Conservation (phyloP, 2,113 vertebrate species). For the Chloropsis hardwickii region DNA sequence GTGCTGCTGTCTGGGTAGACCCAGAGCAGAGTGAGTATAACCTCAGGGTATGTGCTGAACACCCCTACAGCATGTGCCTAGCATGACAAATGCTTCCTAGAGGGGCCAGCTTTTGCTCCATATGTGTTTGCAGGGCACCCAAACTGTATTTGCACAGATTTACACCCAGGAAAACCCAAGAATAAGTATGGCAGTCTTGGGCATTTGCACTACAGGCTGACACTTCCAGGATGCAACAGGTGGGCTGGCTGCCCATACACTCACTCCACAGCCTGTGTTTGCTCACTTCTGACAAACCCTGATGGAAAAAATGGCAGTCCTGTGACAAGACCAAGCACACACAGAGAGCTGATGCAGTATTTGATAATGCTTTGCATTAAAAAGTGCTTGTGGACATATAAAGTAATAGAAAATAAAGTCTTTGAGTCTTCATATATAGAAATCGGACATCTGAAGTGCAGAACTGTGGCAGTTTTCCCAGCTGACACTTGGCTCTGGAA, state of each 20-base stretch:
- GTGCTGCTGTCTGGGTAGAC: not conserved
- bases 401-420: not conserved
- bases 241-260: not conserved
- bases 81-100: not conserved
- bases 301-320: not conserved
- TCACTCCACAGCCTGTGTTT: not conserved
- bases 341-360: not conserved
- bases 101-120: not conserved
- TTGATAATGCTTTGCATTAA: not conserved
- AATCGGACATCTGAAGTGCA: not conserved
- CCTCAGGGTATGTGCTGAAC: not conserved
- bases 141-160: not conserved
- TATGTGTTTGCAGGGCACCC: not conserved
- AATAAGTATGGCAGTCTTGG: not conserved
- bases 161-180: not conserved
- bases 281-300: not conserved
- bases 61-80: not conserved
- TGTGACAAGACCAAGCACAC: not conserved
- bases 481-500: not conserved
- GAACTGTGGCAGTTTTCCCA: not conserved
- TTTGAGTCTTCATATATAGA: not conserved
- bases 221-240: not conserved
- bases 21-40: not conserved
- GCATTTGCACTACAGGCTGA: not conserved
- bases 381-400: not conserved